Evolutionary conservation across 35 echinoderm and acorn worm genomes (phyloP).

Genomic region (Hemicentrotus pulcherrimus): DNA sequence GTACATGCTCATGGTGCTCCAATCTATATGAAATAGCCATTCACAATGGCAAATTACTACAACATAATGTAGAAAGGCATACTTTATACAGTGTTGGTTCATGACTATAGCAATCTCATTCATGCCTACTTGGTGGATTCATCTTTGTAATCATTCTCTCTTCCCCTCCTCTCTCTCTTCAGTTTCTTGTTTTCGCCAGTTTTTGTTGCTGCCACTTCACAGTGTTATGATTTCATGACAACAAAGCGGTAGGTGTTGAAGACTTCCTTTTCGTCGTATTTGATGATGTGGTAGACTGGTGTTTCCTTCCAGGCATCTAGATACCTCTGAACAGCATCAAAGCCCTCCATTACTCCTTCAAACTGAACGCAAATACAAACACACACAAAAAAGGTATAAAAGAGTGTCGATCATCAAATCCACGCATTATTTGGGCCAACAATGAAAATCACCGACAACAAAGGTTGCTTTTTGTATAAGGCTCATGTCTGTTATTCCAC

Average conservation of each 20-base stretch:
- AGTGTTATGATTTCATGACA: conserved; percentile 14
- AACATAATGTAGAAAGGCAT: not conserved
- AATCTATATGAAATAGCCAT: not conserved
- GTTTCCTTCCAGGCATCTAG: not conserved
- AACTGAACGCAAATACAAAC: not conserved
- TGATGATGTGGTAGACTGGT: conserved; percentile 12
- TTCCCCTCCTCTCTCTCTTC: not conserved
- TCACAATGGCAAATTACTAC: not conserved
- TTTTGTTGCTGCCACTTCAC: not conserved
- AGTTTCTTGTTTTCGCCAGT: not conserved
- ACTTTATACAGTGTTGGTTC: not conserved
- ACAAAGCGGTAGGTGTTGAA: conserved; percentile 13
- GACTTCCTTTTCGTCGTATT: conserved; percentile 30
- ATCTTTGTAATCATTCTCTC: not conserved
- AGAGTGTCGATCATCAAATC: not conserved
- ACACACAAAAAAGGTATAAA: not conserved
- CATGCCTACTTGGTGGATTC: not conserved
- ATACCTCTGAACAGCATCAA: conserved; percentile 32
- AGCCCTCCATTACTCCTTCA: not conserved
- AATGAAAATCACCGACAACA: too few species aligned
- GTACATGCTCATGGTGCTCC: not conserved
- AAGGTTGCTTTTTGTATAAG: too few species aligned
- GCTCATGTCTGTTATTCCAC: too few species aligned
- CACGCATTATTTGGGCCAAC: too few species aligned
- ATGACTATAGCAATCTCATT: not conserved